Percentiles rank a stretch among this genome's conserved stretches.
Conservation (phyloP, 1,140 invertebrate species). For the Ceratina calcarata region DNA sequence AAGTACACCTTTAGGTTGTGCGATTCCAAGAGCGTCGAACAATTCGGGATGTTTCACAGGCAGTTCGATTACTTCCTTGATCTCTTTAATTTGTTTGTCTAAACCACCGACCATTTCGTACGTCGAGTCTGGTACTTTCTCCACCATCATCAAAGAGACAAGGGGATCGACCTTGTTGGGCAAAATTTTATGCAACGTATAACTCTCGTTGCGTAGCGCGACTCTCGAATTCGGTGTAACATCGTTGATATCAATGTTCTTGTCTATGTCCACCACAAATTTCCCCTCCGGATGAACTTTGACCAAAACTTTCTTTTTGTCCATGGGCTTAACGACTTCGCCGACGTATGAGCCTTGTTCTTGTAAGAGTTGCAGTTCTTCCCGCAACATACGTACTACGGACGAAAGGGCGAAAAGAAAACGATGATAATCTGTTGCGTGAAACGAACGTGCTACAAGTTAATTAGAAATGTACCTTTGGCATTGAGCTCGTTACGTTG, state of each 20-base stretch:
- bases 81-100: constrained; percentile 99
- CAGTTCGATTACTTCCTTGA: constrained; percentile 99
- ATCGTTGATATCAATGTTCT: constrained; percentile 99
- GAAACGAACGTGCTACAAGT: background rate
- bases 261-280: constrained; percentile 99
- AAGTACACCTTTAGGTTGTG: constrained; percentile 99
- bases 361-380: constrained; percentile 98
- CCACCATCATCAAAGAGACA: constrained; percentile 99
- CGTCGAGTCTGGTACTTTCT: constrained; percentile 99
- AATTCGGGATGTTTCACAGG: constrained; percentile 99
- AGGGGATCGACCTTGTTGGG: constrained; percentile 99
- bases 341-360: constrained; percentile 99
- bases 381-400: constrained; percentile 96
- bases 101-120: constrained; percentile 99
- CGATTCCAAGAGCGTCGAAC: constrained; percentile 99
- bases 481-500: constrained; percentile 99
- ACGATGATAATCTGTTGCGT: background rate
- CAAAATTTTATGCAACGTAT: constrained; percentile 98
- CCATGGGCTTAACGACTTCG: constrained; percentile 99
- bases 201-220: constrained; percentile 98
- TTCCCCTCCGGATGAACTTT: constrained; percentile 99
- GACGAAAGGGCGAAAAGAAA: constrained; percentile 42
- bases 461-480: constrained; percentile 87
- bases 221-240: constrained; percentile 99
- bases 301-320: constrained; percentile 99